Base-by-base conservation (phyloP, 2,888 invertebrate genomes). In the Tuberolachnus salignus region DNA sequence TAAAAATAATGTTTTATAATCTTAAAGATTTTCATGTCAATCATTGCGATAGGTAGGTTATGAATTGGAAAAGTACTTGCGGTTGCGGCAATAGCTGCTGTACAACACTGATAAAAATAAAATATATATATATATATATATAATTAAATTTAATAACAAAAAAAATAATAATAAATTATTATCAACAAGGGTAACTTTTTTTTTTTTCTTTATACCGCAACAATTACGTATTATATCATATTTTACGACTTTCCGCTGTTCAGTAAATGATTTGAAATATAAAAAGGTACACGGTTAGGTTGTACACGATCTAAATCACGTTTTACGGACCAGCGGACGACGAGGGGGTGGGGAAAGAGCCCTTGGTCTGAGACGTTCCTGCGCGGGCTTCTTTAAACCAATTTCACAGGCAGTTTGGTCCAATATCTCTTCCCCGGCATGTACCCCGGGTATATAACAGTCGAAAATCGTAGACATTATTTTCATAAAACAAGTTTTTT, bases 391-490 rank as follows among this genome's bases (percentile, higher is more conserved):
- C n/a, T 74, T 66, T 42, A 67, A 57, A 75, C 75, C 67, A 75
- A 66, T 75, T 75, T 75, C 75, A 75, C 75, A 57, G 61, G 26
- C 57, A 49, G 75, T 75, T 75, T 75, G n/a, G 75, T 57, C 55
- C 64, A 57, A 57, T 75, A 75, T 75, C 55, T 55, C 14, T 6
- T 4, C 2, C 63, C 16, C 13, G 13, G 23, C 6, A 13, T 51
- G n/a, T 51, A 19, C 10, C 1, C 3, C n/a, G 19, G 9, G 9
- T 3, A 34, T n/a, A 1, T 14, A 19, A 10, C 0, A 8, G n/a
- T 46, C 13, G 59, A 21, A 73, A 42, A 49, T 10, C 66, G 11
- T 67, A 46, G 46, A 57, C 26, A 21, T 75, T 49, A 57, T 57
- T 66, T 66, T 46, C n/a, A 55, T 53, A 75, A 66, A 66, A 66